Evolutionary conservation across 2,797 vertebrate genomes (phyloP).

Genomic region (Crypturellus tataupa): DNA sequence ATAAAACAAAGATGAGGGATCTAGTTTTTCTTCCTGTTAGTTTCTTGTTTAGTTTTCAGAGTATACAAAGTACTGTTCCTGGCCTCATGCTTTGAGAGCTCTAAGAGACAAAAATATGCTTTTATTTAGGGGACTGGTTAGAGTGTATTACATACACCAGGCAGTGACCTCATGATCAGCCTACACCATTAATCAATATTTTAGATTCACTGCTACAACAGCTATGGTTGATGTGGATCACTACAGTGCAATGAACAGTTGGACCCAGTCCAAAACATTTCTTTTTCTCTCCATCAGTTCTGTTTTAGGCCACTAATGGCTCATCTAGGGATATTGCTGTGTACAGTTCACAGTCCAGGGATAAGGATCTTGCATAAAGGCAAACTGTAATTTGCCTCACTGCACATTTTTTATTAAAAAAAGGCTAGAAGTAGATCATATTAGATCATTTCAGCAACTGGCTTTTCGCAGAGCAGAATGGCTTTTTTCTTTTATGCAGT

Average conservation of each 20-base stretch:
- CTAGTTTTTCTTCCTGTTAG: not conserved
- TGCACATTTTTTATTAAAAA: not conserved
- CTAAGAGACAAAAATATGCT: not conserved
- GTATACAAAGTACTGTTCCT: not conserved
- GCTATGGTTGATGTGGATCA: slow-evolving; percentile 17
- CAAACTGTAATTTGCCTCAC: not conserved
- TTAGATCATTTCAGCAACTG: not conserved
- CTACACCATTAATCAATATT: slow-evolving; percentile 40
- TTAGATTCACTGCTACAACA: slow-evolving; percentile 22
- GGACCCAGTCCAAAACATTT: slow-evolving; percentile 8
- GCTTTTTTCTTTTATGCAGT: not conserved
- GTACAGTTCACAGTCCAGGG: not conserved
- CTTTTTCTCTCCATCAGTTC: not conserved
- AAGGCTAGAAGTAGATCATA: not conserved
- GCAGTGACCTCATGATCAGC: not conserved
- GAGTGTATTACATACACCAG: not conserved
- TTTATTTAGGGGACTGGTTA: not conserved
- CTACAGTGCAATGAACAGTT: slow-evolving; percentile 18
- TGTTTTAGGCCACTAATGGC: not conserved
- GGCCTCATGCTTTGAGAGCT: not conserved
- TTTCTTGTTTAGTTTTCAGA: not conserved
- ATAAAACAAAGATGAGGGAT: not conserved
- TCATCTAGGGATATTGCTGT: not conserved
- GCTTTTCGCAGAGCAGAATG: not conserved
- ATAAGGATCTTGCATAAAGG: not conserved